Evolutionary conservation across 2,888 invertebrate genomes (phyloP).

Genomic region (Scaptodrosophila latifasciaeformis): DNA sequence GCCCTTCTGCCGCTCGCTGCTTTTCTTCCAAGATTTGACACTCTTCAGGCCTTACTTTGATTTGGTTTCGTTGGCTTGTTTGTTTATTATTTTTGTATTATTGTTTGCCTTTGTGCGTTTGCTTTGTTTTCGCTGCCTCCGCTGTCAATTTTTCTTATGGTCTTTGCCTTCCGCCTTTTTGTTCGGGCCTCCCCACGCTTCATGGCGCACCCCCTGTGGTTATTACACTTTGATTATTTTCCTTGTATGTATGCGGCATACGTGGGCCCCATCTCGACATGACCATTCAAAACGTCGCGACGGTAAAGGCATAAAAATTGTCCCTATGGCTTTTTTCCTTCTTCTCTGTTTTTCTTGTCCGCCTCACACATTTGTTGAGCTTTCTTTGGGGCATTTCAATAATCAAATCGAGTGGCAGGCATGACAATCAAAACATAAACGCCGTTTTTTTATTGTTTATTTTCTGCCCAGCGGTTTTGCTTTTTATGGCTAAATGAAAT

Average conservation of each 20-base stretch:
- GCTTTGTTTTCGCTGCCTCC: constrained; percentile 11
- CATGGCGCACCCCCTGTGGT: constrained; percentile 3
- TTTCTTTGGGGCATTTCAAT: constrained; percentile 17
- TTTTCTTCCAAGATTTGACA: constrained; percentile 20
- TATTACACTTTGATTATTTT: constrained; percentile 22
- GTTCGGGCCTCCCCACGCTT: neutral
- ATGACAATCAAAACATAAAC: constrained; percentile 22
- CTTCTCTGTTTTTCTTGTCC: constrained; percentile 1
- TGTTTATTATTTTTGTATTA: neutral
- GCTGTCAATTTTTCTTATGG: neutral
- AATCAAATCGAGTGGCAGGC: constrained; percentile 16
- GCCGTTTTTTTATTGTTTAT: constrained; percentile 19
- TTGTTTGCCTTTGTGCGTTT: constrained; percentile 2
- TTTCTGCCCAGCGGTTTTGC: constrained; percentile 7
- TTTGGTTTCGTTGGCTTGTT: constrained; percentile 15
- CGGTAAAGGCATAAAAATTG: constrained; percentile 3
- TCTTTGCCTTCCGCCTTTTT: constrained; percentile 10
- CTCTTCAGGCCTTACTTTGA: constrained; percentile 11
- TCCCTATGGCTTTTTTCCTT: constrained; percentile 1
- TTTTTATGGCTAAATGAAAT: constrained; percentile 25
- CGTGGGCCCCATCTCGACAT: neutral
- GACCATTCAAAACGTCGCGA: neutral
- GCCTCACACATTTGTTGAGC: neutral
- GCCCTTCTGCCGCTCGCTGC: no score
- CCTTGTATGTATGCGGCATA: constrained; percentile 11